Evolutionary conservation across 2,888 invertebrate species (phyloP), one percentile per base, ranked within the genome.

Genomic region (Monoplex corrugatus): DNA sequence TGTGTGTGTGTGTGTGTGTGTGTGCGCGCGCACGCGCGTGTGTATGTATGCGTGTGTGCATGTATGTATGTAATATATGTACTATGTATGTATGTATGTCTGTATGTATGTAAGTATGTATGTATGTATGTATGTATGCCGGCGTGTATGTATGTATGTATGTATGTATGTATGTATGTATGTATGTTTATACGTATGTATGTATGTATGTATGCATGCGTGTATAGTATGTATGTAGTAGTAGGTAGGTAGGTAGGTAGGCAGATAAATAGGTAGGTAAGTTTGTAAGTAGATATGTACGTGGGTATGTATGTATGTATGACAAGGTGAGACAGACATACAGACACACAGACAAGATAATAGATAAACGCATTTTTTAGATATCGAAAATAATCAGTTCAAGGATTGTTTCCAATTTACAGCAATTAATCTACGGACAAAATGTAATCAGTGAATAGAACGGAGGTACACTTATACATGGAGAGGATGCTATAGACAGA

Each of bases 81-180:
- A n/a, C n/a, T 50, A 32, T 84, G 84, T 84, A 35, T 50, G 83
- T 45, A 13, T 40, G 35, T 50, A 28, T 50, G 35, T 84, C 0
- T 45, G 0, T 10, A n/a, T 84, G 35, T 50, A 32, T 84, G 84
- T 84, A 35, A 32, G 83, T 45, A 13, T 40, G 84, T 35, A 19
- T 50, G 45, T 50, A 50, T 50, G 84, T 84, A 35, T 32, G 50
- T 84, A 35, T 84, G 84, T 84, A 50, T 50, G 32, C 45, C 43
- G 44, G 84, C 32, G 84, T 35, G 45, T 45, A 32, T 83, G 45
- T 32, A 50, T n/a, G n/a, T n/a, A n/a, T n/a, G 68, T 28, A 68
- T 28, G 23, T 68, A 28, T 5, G 68, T 68, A 5, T 68, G 23
- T 28, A 28, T 28, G 68, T 68, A 5, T 5, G 68, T 68, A 6